Evolutionary conservation across 1,140 invertebrate genomes (phyloP).

Genomic region (Drosophila hydei): DNA sequence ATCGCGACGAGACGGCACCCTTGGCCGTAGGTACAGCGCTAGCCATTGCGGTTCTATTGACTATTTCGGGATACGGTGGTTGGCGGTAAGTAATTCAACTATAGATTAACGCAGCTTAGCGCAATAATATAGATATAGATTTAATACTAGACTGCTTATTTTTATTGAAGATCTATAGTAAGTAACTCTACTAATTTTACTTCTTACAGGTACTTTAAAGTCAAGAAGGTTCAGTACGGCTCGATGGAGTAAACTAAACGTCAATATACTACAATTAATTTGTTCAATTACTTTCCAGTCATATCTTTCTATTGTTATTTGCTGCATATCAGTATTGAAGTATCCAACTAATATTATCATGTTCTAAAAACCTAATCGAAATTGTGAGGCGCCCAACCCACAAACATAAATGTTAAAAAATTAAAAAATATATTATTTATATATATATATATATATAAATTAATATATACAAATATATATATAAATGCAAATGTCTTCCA

Average conservation of each 20-base stretch:
- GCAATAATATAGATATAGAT: too few relatives aligned
- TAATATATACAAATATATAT: conserved; percentile 1
- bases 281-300: conserved; percentile 37
- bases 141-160: too few relatives aligned
- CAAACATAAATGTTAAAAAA: conserved; percentile 8
- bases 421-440: conserved; percentile 39
- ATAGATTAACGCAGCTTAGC: background rate
- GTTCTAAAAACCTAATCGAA: conserved; percentile 28
- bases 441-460: conserved; percentile 36
- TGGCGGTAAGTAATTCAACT: conserved; percentile 71
- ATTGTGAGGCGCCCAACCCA: conserved; percentile 22
- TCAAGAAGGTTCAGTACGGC: conserved; percentile 96
- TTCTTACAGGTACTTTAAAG: conserved; percentile 92
- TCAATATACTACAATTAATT: conserved; percentile 54
- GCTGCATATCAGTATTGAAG: conserved; percentile 35
- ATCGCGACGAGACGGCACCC: conserved; percentile 92
- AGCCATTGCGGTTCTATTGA: conserved; percentile 90
- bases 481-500: conserved; percentile 81
- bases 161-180: background rate
- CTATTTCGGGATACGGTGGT: conserved; percentile 93
- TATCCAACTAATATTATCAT: conserved; percentile 40
- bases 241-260: conserved; percentile 91
- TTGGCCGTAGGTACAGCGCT: conserved; percentile 94
- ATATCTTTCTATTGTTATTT: conserved; percentile 34
- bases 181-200: background rate